Percentiles rank a stretch among this genome's conserved stretches.
phyloP scores from a whole-genome alignment of 1,140 invertebrate genomes.

The roundworm (Caenorhabditis elegans) region DNA sequence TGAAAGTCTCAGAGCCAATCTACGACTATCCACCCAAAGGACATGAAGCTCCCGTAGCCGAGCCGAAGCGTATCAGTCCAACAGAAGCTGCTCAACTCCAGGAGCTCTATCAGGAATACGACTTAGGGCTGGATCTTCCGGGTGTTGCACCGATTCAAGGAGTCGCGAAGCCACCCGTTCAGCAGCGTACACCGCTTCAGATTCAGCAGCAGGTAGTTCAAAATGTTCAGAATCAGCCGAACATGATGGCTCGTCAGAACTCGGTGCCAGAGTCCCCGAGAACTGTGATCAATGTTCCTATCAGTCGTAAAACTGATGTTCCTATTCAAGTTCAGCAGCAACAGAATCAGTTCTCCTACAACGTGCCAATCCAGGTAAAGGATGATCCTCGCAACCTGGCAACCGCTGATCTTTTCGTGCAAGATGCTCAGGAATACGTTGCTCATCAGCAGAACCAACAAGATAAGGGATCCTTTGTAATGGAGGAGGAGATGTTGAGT shows the following conservation, averaged over 20 bases:
- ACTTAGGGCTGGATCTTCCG: constrained; percentile 25
- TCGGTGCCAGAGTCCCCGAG: not conserved
- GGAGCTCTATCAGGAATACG: constrained; percentile 43
- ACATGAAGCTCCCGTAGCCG: not conserved
- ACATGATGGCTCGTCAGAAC: not conserved
- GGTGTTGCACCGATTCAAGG: not conserved
- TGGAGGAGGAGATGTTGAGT: constrained; percentile 61
- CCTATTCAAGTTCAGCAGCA: constrained; percentile 1
- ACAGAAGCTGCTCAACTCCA: constrained; percentile 19
- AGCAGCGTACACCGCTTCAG: not conserved
- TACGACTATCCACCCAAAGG: constrained; percentile 33
- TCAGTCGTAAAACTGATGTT: not conserved
- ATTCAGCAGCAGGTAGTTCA: not conserved
- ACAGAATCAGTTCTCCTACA: not conserved
- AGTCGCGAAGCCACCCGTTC: not conserved
- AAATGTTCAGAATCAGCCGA: too few species aligned
- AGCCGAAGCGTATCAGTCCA: not conserved
- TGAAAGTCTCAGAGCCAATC: constrained; percentile 41
- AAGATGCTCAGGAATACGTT: constrained; percentile 47
- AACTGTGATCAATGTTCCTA: not conserved
- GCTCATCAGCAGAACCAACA: not conserved
- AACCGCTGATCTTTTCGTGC: constrained; percentile 43
- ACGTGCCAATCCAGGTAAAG: not conserved
- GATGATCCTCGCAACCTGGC: constrained; percentile 1
- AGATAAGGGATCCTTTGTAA: constrained; percentile 48